Evolutionary conservation across 2,888 invertebrate genomes (phyloP), one percentile per base, ranked within the genome.

Genomic region (Eupeodes luniger): DNA sequence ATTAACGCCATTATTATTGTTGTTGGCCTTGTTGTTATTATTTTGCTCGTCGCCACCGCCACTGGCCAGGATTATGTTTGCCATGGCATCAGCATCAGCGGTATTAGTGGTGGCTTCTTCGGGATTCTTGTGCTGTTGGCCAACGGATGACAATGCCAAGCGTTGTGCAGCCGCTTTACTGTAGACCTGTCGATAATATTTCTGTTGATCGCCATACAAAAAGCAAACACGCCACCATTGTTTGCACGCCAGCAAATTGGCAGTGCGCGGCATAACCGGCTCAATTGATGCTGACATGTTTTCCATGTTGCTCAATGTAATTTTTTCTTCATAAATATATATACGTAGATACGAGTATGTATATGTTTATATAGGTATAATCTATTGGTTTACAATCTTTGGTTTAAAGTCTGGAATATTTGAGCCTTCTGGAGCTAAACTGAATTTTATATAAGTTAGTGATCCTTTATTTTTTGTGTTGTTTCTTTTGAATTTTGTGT

Each of bases 211-310:
- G 70, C 97, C 97, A 92, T 97, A 96, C 95, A 97, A 96, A 96
- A 97, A 97, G 92, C 97, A 97, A 86, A 97, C 97, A 93, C 96
- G 96, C 97, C 97, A 97, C 97, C 97, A 97, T 94, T 97, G 96
- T 93, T 96, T 96, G 94, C 97, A 96, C 96, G 96, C 96, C 89
- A 97, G 94, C 92, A 96, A 96, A 94, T 96, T 96, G 88, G 96
- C 96, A 55, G 96, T 94, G 91, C 94, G 93, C 92, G 94, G 93
- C 91, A 93, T 92, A 91, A 92, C 92, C 90, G 94, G 92, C 91
- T 93, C 93, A 90, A 90, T 90, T 90, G 91, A 90, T 89, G 91
- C 90, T 90, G 92, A 91, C 92, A 93, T 91, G 91, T 89, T 92
- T 90, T 91, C 92, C 91, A 91, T 90, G 92, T 92, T 90, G 92